These are phyloP conservation scores for Tangara arthus DNA, from an alignment of 2,797 vertebrate species.

Conservation along the genomic window DNA sequence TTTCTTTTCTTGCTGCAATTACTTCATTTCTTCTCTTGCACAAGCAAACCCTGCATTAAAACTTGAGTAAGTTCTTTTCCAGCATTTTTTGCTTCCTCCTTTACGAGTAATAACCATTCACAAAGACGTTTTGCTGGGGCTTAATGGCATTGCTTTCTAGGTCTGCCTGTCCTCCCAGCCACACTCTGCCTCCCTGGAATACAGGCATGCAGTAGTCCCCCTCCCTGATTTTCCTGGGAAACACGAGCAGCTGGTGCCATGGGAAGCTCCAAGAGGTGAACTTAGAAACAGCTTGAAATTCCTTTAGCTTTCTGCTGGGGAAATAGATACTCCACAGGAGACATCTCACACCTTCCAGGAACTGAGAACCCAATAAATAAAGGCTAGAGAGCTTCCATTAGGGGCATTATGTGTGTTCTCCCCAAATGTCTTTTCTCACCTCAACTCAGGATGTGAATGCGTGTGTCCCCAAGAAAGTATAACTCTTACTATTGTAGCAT, in stretches of 20 bases:
- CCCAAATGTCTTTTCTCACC: background rate
- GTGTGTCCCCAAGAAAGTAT: background rate
- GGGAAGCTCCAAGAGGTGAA: slow-evolving; percentile 28
- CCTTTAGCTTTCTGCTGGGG: background rate
- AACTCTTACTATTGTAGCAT: background rate
- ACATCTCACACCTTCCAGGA: background rate
- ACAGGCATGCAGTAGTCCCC: background rate
- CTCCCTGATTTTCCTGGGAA: background rate
- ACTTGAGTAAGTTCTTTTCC: background rate
- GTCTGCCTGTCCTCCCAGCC: background rate
- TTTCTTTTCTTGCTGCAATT: background rate
- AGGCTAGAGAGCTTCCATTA: background rate
- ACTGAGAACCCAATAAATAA: background rate
- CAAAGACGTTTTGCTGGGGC: background rate
- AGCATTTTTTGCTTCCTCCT: background rate
- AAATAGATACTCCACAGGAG: slow-evolving; percentile 26
- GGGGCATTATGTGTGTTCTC: background rate
- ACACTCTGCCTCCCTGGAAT: background rate
- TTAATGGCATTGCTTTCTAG: background rate
- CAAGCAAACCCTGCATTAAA: background rate
- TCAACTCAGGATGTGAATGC: background rate
- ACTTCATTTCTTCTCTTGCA: background rate
- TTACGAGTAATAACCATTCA: background rate
- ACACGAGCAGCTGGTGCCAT: background rate
- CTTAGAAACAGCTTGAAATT: slow-evolving; percentile 19